These are phyloP conservation scores for Pinctada fucata DNA, from an alignment of 2,888 invertebrate species.

Conservation along the genomic window DNA sequence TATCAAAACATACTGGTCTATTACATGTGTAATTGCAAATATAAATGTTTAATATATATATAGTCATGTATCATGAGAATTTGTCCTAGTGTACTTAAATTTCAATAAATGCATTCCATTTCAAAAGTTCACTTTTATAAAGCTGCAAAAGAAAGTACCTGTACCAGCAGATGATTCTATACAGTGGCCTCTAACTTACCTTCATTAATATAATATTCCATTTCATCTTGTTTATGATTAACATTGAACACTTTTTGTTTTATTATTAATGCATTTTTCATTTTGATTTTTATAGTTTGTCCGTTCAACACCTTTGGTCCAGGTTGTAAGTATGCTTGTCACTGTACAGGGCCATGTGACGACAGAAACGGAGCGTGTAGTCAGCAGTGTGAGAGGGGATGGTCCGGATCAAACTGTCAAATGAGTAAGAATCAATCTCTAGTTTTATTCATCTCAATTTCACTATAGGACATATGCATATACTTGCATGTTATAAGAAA, in stretches of 20 bases:
- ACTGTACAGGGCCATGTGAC: constrained; percentile 12
- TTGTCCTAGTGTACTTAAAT: too few species aligned
- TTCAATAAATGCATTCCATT: too few species aligned
- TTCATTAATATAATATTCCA: too few species aligned
- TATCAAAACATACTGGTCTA: too few species aligned
- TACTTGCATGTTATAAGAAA: neutral
- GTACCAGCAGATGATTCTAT: too few species aligned
- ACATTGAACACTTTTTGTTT: neutral
- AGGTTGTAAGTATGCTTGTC: constrained; percentile 25
- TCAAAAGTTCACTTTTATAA: too few species aligned
- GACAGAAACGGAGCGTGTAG: constrained; percentile 13
- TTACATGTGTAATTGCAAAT: too few species aligned
- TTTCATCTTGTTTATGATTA: neutral
- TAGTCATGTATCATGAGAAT: too few species aligned
- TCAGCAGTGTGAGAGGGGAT: constrained; percentile 29
- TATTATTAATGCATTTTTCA: neutral
- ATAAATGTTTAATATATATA: too few species aligned
- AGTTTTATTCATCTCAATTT: neutral
- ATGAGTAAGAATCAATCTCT: constrained; percentile 24
- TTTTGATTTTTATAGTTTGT: constrained; percentile 15
- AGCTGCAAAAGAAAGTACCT: too few species aligned
- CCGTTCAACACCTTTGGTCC: constrained; percentile 22
- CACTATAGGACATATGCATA: neutral
- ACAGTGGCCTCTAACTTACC: too few species aligned
- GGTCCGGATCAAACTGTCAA: constrained; percentile 38